These are phyloP conservation scores for Mimachlamys varia DNA, from an alignment of 2,888 invertebrate genomes.

Conservation along the genomic window DNA sequence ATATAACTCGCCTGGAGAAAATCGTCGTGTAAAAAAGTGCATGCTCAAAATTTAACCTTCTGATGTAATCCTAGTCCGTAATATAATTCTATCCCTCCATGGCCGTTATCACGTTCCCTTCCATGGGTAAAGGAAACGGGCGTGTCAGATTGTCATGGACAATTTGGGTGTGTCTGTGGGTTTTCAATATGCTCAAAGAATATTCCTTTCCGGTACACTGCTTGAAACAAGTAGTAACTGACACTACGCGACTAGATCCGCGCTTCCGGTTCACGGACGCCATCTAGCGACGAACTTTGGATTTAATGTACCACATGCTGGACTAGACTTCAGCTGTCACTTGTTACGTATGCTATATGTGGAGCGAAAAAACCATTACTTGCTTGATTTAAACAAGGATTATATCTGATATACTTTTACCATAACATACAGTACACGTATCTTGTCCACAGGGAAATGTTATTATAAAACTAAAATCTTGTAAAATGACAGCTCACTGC, in stretches of 20 bases:
- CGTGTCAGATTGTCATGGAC: background rate
- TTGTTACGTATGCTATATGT: background rate
- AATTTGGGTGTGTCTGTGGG: background rate
- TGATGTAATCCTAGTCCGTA: background rate
- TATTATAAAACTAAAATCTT: background rate
- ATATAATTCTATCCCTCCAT: background rate
- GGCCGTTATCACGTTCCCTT: background rate
- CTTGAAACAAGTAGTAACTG: background rate
- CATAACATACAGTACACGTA: background rate
- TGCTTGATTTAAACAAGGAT: background rate
- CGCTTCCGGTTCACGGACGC: background rate
- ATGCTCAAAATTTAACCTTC: background rate
- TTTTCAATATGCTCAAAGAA: background rate
- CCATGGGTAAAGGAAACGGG: background rate
- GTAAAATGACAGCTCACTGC: background rate
- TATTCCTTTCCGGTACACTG: background rate
- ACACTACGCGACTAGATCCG: background rate
- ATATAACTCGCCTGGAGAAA: background rate
- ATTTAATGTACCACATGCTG: constrained; percentile 3
- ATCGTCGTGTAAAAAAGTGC: background rate
- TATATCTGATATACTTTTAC: background rate
- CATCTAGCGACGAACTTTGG: background rate
- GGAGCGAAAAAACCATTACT: background rate
- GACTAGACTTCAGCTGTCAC: background rate
- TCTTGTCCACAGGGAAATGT: background rate